phyloP scores from a whole-genome alignment of 2,888 invertebrate species.

The Chironomus tentans region DNA sequence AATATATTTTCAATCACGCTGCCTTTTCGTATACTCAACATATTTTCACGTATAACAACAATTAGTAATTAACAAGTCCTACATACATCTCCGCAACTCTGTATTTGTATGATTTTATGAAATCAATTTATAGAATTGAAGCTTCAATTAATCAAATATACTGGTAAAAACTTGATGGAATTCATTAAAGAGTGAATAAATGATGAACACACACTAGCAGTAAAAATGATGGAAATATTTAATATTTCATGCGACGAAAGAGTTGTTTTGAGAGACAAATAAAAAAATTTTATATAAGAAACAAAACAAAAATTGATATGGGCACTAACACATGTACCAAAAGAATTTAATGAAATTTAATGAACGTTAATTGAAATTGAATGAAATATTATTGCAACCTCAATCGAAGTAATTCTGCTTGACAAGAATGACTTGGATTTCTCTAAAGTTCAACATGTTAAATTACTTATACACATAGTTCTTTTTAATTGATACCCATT shows the following conservation, averaged over 20 bases:
- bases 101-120: neutral
- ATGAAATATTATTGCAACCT: slow-evolving; percentile 27
- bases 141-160: slow-evolving; percentile 23
- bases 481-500: slow-evolving; percentile 12
- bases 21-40: neutral
- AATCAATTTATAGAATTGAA: slow-evolving; percentile 21
- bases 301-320: neutral
- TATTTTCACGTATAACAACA: neutral
- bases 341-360: slow-evolving; percentile 1
- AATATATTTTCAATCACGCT: neutral
- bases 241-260: neutral
- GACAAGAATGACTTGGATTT: slow-evolving; percentile 18
- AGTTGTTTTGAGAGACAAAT: neutral
- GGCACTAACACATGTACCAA: neutral
- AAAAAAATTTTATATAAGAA: neutral
- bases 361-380: slow-evolving; percentile 27
- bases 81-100: neutral
- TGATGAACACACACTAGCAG: neutral
- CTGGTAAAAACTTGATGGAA: neutral
- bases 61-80: neutral
- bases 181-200: neutral
- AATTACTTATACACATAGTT: neutral
- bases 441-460: neutral
- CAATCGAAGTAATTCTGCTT: slow-evolving; percentile 12
- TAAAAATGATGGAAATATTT: neutral